Conservation (phyloP, 2,113 vertebrate species). For the Chaetops frenatus region DNA sequence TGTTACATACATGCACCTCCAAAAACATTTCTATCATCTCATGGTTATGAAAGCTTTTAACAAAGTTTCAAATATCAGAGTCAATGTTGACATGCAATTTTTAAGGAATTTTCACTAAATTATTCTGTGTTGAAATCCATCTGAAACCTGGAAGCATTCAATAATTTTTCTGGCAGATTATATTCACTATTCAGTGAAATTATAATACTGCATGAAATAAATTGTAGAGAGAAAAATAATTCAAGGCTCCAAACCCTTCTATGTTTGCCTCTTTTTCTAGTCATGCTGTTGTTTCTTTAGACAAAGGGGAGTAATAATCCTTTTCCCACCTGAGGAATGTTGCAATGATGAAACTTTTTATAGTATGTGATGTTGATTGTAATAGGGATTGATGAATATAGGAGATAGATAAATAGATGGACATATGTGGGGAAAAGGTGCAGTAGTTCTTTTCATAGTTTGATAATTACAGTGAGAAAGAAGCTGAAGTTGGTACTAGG, state of each 20-base stretch:
- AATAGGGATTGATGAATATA: neutral
- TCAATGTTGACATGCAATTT: neutral
- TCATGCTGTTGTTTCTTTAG: neutral
- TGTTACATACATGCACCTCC: neutral
- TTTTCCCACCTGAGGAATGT: neutral
- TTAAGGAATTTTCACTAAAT: neutral
- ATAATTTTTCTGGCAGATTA: neutral
- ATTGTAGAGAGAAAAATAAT: neutral
- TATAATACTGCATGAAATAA: neutral
- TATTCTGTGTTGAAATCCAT: neutral
- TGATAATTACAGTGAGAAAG: neutral
- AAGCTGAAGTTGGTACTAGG: no score
- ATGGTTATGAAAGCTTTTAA: neutral
- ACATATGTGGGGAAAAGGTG: neutral
- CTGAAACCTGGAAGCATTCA: neutral
- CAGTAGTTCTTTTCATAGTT: neutral
- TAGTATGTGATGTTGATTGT: neutral
- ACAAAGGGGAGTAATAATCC: neutral
- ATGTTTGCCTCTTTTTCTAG: fast-evolving
- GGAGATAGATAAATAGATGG: neutral
- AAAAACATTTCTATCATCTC: neutral
- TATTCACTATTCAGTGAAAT: neutral
- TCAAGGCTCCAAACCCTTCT: neutral
- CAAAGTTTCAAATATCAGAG: neutral
- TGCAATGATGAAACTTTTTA: neutral